phyloP scores from a whole-genome alignment of 1,140 invertebrate genomes.

The Fopius arisanus region DNA sequence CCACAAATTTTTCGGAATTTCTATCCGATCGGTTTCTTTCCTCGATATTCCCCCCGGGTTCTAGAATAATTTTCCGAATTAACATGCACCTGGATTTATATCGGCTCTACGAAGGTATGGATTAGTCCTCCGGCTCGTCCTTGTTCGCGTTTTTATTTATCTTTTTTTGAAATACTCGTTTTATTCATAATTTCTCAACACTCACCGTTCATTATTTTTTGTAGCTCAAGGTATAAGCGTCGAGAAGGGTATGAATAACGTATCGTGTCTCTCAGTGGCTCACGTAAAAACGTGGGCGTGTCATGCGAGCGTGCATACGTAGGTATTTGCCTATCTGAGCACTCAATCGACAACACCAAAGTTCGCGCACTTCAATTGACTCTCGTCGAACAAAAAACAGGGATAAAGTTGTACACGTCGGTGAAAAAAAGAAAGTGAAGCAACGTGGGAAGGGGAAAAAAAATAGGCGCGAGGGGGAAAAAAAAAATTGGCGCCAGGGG shows the following conservation, averaged over 20 bases:
- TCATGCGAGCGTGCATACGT: slow-evolving; percentile 12
- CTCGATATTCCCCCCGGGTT: too few species aligned
- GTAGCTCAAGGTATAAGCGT: not conserved
- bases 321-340: slow-evolving; percentile 2
- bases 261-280: slow-evolving; percentile 1
- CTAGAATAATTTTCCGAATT: too few species aligned
- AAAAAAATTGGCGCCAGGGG: not conserved
- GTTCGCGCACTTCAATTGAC: slow-evolving; percentile 6
- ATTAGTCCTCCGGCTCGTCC: too few species aligned
- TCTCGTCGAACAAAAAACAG: not conserved
- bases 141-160: too few species aligned
- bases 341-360: slow-evolving; percentile 13
- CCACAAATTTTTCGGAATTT: too few species aligned
- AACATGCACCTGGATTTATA: too few species aligned
- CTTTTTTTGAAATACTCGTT: too few species aligned
- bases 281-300: slow-evolving; percentile 10
- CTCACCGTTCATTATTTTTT: not conserved
- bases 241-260: slow-evolving; percentile 1
- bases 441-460: not conserved
- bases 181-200: not conserved
- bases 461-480: not conserved
- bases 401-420: not conserved
- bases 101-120: too few species aligned
- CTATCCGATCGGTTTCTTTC: too few species aligned
- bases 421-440: not conserved